Evolutionary conservation across 2,797 vertebrate genomes (phyloP).

Genomic region (Karalla daura): DNA sequence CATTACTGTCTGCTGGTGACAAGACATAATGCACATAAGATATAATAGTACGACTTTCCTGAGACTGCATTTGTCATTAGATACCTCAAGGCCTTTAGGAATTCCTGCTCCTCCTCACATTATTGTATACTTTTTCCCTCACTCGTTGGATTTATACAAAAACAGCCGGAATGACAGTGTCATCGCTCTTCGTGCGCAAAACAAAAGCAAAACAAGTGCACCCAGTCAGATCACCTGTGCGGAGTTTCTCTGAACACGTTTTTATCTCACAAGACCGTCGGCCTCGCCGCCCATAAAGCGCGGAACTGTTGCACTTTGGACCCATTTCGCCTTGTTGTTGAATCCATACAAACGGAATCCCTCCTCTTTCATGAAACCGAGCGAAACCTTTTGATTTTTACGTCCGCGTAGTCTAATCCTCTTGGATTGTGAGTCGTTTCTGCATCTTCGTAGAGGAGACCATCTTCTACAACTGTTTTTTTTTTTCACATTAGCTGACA

Average conservation of each 20-base stretch:
- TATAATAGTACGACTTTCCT: too few species aligned
- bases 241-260: not conserved
- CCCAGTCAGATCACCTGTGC: too few species aligned
- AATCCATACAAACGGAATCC: not conserved
- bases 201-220: too few species aligned
- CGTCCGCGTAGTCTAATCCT: too few species aligned
- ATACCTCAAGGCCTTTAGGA: too few species aligned
- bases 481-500: conserved; percentile 18
- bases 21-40: conserved; percentile 35
- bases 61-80: conserved; percentile 44
- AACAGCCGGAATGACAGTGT: too few species aligned
- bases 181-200: too few species aligned
- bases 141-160: too few species aligned
- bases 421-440: conserved; percentile 42
- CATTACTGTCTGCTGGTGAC: not conserved
- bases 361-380: conserved; percentile 8
- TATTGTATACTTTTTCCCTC: too few species aligned
- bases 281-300: not conserved
- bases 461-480: conserved; percentile 39
- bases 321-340: not conserved
- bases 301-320: not conserved
- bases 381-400: conserved; percentile 29
- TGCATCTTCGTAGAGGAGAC: conserved; percentile 31
- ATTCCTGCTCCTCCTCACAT: too few species aligned
- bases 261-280: too few species aligned